A percentile compares a stretch with the other conserved stretches of the same genome.
These are phyloP conservation scores for Scatophagus argus DNA, from an alignment of 2,113 vertebrate genomes.

Conservation along the genomic window DNA sequence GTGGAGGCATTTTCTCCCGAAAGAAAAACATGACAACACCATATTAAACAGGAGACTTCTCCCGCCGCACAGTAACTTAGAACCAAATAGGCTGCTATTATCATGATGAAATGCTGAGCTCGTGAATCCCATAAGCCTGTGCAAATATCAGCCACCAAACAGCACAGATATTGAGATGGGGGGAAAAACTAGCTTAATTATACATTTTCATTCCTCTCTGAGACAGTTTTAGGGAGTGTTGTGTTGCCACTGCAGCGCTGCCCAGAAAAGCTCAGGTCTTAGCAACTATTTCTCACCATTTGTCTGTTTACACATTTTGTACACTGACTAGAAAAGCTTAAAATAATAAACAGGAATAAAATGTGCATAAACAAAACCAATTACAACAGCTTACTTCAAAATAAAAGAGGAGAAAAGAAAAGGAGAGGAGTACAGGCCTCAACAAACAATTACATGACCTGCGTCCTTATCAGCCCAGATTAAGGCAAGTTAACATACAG, in stretches of 20 bases:
- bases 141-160: slow-evolving; percentile 56
- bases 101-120: slow-evolving; percentile 54
- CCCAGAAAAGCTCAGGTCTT: slow-evolving; percentile 4
- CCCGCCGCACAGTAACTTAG: slow-evolving; percentile 29
- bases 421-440: neutral
- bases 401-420: neutral
- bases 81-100: slow-evolving; percentile 58
- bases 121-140: slow-evolving; percentile 44
- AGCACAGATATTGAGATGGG: slow-evolving; percentile 40
- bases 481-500: too few species aligned
- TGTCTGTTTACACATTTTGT: neutral
- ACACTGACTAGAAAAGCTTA: neutral
- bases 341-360: neutral
- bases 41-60: slow-evolving; percentile 48
- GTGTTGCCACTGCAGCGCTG: slow-evolving; percentile 12
- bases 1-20: slow-evolving; percentile 18
- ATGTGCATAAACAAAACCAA: neutral
- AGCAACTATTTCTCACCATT: neutral
- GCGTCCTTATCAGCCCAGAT: neutral
- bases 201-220: slow-evolving; percentile 40
- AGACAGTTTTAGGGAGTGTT: slow-evolving; percentile 25
- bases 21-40: slow-evolving; percentile 38
- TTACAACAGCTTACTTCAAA: neutral
- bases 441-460: neutral
- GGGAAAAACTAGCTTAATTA: slow-evolving; percentile 47